Base-by-base conservation (phyloP, 2,797 vertebrate species). In the Aplochiton taeniatus region DNA sequence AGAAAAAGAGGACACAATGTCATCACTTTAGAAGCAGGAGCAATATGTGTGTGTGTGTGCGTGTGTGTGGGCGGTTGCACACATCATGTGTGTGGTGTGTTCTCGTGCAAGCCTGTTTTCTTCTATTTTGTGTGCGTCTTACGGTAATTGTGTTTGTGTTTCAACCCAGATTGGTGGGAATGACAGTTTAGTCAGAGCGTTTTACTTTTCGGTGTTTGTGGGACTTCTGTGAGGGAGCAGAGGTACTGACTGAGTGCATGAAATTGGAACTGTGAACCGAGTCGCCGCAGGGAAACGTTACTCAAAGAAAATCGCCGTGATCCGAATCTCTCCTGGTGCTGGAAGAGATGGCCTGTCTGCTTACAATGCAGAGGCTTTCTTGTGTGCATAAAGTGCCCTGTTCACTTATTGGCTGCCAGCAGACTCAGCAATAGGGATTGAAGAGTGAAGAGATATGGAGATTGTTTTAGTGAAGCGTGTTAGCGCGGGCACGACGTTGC, bases 361-460 rank as follows among this genome's bases (percentile, higher is more conserved):
- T 52, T 60, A 64, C 55, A n/a, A 52, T 59, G 62, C 42, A 57
- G 31, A 31, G 31, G 31, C 63, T 16, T 57, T 69, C 62, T 44
- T 48, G 9, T 55, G 44, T 11, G 13, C 58, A 14, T 12, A 44
- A 74, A 70, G 47, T 17, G 4, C 11, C 14, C 70, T 63, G 54
- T 75, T 75, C 63, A 72, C 65, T 69, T 46, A 65, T 62, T 63
- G 74, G 52, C 65, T 53, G 55, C 44, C n/a, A 8, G 74, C 63
- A 76, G 57, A 68, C 65, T 50, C 64, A 67, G 75, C 78, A 75
- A 71, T 71, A 67, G 51, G 76, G 83, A 85, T 81, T 72, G 68
- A 82, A 31, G 31, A n/a, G n/a, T n/a, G n/a, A 72, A 70, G 71
- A 4, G 18, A 79, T 75, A 69, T 47, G 1, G 70, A 66, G 72